Conservation (phyloP, 2,797 vertebrate species). For the Anas bernieri region DNA sequence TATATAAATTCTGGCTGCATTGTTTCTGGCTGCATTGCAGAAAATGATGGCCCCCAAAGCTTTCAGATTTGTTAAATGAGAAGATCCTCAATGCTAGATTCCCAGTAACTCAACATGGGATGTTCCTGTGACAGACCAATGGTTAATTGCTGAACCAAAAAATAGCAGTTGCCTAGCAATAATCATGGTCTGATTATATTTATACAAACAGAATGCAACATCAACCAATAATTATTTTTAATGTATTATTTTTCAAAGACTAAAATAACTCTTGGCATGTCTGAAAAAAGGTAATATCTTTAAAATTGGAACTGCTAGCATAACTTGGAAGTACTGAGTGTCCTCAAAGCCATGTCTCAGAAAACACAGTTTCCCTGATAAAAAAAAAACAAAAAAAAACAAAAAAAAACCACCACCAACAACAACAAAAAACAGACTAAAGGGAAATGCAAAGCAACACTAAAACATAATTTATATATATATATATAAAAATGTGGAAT, state of each 20-base stretch:
- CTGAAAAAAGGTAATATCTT: neutral
- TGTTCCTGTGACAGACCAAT: neutral
- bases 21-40: neutral
- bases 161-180: constrained; percentile 30
- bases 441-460: neutral
- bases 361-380: neutral
- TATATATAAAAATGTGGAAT: neutral
- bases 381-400: neutral
- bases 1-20: neutral
- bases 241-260: neutral
- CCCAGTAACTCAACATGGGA: neutral
- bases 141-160: constrained; percentile 4
- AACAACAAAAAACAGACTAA: neutral
- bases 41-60: neutral
- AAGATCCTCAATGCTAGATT: neutral
- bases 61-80: neutral
- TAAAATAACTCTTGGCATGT: neutral
- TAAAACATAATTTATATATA: neutral
- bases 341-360: neutral
- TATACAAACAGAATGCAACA: neutral
- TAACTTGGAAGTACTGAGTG: neutral
- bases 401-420: neutral
- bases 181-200: constrained; percentile 2
- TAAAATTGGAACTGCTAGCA: neutral
- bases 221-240: neutral